Evolutionary conservation across 2,888 invertebrate genomes (phyloP).

Genomic region (Plusia festucae): DNA sequence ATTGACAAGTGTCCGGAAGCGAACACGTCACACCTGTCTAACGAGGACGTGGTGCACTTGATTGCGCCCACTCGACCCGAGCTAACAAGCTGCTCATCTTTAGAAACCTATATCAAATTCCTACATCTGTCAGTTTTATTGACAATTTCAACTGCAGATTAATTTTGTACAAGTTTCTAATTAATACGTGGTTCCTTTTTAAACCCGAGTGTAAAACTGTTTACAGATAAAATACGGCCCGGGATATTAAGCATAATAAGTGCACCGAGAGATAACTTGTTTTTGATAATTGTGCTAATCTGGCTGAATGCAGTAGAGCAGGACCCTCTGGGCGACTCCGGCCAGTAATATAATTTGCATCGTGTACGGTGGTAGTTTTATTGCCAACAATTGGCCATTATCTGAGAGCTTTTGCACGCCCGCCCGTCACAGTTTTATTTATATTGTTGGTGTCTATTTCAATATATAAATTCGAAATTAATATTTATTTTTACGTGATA

Average conservation of each 20-base stretch:
- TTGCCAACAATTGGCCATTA: conserved; percentile 80
- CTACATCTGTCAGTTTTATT: conserved; percentile 35
- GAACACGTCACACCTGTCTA: conserved; percentile 70
- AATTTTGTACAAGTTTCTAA: conserved; percentile 4
- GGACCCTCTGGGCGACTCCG: conserved; percentile 63
- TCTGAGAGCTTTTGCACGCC: conserved; percentile 76
- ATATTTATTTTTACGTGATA: too few relatives aligned
- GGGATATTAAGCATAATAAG: conserved; percentile 31
- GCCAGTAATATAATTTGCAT: conserved; percentile 78
- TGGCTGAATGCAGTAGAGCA: conserved; percentile 62
- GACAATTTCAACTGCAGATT: conserved; percentile 28
- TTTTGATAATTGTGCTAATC: conserved; percentile 73
- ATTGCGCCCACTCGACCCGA: conserved; percentile 48
- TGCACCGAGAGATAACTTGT: conserved; percentile 59
- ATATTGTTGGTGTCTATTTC: conserved; percentile 66
- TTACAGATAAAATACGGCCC: conserved; percentile 5
- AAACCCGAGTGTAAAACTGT: neutral
- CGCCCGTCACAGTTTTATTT: conserved; percentile 72
- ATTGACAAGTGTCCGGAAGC: conserved; percentile 82
- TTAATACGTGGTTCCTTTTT: neutral
- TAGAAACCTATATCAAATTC: conserved; percentile 36
- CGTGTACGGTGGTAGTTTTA: conserved; percentile 78
- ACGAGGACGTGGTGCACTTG: conserved; percentile 63
- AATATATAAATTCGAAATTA: conserved; percentile 24
- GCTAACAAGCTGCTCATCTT: conserved; percentile 53